A percentile compares a stretch with the other conserved stretches of the same genome.
phyloP scores from a whole-genome alignment of 2,113 vertebrate species.

The Hippocampus mohnikei region DNA sequence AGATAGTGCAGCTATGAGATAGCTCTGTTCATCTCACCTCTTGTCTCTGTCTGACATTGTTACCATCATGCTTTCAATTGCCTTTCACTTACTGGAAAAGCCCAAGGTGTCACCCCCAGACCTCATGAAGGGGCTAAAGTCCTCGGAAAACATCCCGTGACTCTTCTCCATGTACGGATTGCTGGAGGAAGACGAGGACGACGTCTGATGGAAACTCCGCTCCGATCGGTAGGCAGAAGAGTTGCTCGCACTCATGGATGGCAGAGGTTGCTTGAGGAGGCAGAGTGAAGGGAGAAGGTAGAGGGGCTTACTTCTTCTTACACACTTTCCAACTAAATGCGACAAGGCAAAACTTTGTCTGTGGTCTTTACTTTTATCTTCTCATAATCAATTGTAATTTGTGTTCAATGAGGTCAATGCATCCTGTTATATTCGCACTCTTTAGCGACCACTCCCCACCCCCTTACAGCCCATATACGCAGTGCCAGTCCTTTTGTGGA shows the following conservation, averaged over 20 bases:
- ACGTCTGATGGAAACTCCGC: conserved; percentile 78
- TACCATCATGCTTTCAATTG: conserved; percentile 1
- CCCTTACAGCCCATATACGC: conserved; percentile 49
- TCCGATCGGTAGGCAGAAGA: conserved; percentile 82
- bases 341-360: neutral
- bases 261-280: conserved; percentile 33
- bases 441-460: conserved; percentile 20
- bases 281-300: conserved; percentile 51
- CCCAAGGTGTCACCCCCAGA: conserved; percentile 77
- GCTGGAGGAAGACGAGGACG: conserved; percentile 69
- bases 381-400: conserved; percentile 10
- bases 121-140: conserved; percentile 87
- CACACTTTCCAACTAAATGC: neutral
- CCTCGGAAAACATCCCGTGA: conserved; percentile 80
- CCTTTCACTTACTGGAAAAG: conserved; percentile 79
- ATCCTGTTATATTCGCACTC: conserved; percentile 12
- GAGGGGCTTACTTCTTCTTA: conserved; percentile 23
- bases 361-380: neutral
- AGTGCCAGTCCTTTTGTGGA: neutral
- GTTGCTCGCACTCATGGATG: conserved; percentile 77
- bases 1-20: neutral
- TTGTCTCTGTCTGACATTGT: neutral
- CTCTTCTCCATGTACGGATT: conserved; percentile 89
- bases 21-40: neutral
- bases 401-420: conserved; percentile 17